Base-by-base conservation (phyloP, 2,888 invertebrate species). In the Aphodius granarius region DNA sequence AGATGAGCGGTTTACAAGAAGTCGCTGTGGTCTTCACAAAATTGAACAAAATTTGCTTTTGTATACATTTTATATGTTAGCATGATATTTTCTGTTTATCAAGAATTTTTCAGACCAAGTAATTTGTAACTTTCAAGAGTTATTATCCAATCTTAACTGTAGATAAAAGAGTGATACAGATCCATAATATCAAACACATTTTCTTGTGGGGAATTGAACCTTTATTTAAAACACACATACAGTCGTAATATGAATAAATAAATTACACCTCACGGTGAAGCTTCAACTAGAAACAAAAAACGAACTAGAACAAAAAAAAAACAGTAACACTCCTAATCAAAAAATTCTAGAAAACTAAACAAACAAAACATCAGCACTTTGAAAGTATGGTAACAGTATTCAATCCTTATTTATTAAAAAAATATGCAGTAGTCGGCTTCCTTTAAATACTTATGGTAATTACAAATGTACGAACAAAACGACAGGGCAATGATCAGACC, bases 401-500 rank as follows among this genome's bases (percentile, higher is more conserved):
- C 43, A 43, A 2, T 43, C 43, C 43, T 43, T 43, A 13, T 43
- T 43, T 43, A 43, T 43, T 43, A 43, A 43, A 43, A 43, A 43
- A 43, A 43, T 68, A 68, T n/a, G 20, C 1, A 17, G n/a, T n/a
- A n/a, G n/a, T n/a, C n/a, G 23, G 4, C 3, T 43, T 43, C 43
- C 43, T 43, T 43, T 13, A 43, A 43, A 43, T 43, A 43, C 43
- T 43, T 43, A 43, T n/a, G 13, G 43, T 3, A 72, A 63, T 87
- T 85, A 90, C 77, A 90, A 80, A 83, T 93, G 91, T 72, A 95
- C 84, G 84, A 94, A 94, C 68, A 97, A 88, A 63, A 94, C 91
- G 80, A 98, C 91, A 0, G 99, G 99, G 85, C 98, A 99, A 87
- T 99, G 99, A 87, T 99, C 99, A 85, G 97, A 98, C 63, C 99